Base-by-base conservation (phyloP, 2,113 vertebrate genomes). In the Nematolebias whitei region DNA sequence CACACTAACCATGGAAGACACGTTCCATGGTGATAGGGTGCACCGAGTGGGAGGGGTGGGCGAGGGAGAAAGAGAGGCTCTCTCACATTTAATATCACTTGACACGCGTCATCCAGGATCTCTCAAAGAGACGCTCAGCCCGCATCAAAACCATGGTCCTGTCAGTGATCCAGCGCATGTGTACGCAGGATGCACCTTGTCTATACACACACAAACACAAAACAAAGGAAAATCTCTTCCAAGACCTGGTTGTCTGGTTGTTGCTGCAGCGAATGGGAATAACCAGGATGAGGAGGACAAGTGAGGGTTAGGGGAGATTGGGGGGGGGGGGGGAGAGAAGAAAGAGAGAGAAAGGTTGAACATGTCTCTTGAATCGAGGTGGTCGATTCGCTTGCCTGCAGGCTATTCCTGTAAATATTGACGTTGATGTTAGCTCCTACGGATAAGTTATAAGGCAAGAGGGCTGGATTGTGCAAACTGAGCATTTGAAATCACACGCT, bases 381-480 rank as follows among this genome's bases (percentile, higher is more conserved):
- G 85, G 88, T 91, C 90, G 86, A 91, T 90, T 83, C 62, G 66
- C 72, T 74, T 80, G 88, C 85, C 87, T 86, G 84, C 76, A 23
- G 90, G 90, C 82, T 83, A 86, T 87, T 86, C 85, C 86, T 88
- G 86, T 90, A 88, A 90, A 90, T 90, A 91, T 87, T 88, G 90
- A 89, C 80, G 73, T 82, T 90, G 87, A 90, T 82, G 86, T 91
- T 91, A 89, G 85, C 87, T 87, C 85, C 87, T 81, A 88, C 87
- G 88, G 88, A 89, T 88, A 76, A 83, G 73, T 86, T 82, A 76
- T 85, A 87, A 85, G 88, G 81, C 79, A 67, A 49, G 45, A 29
- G 76, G 82, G 73, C 80, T 80, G 76, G 70, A 82, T 87, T 13
- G 60, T 54, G 65, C 73, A 81, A 84, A 84, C 81, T 74, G 58